Base-by-base conservation (phyloP, 2,888 invertebrate genomes). In the Stenodera caucasica region DNA sequence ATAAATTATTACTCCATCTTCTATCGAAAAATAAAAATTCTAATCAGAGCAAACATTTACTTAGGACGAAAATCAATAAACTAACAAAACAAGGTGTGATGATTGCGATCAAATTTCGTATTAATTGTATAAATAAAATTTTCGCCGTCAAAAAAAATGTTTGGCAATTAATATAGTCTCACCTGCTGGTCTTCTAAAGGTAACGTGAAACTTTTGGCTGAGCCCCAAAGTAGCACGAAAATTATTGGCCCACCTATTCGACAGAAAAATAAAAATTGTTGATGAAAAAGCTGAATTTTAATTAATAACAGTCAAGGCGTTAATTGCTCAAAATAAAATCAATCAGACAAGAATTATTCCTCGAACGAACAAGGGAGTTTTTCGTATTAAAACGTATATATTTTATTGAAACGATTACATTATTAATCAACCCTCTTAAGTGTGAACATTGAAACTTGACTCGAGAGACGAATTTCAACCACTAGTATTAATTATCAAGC, bases 241-340 rank as follows among this genome's bases (percentile, higher is more conserved):
- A 84, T 55, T 1, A 83, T 71, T 2, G 86, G 86, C 18, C 81
- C 72, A 60, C 85, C 85, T 86, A 74, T 18, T n/a, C n/a, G n/a
- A n/a, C n/a, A n/a, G n/a, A 79, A 78, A 61, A 59, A 49, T 58
- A n/a, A 30, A 50, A 26, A 3, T 5, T 7, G 7, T 26, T 7
- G 7, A 26, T 26, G n/a, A n/a, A n/a, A n/a, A n/a, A n/a, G n/a
- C n/a, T n/a, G n/a, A n/a, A n/a, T n/a, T n/a, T n/a, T n/a, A n/a
- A n/a, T n/a, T n/a, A n/a, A n/a, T n/a, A 32, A 32, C 32, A 32
- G 12, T 32, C 12, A 32, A 32, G 32, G 12, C 32, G 12, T 11
- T 2, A 32, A 32, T 11, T 32, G 32, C 9, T 11, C 12, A 12
- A 11, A 32, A 32, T 32, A 11, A 32, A 32, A 32, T 12, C 32